phyloP scores from a whole-genome alignment of 2,888 invertebrate species.

The Mythimna impura region DNA sequence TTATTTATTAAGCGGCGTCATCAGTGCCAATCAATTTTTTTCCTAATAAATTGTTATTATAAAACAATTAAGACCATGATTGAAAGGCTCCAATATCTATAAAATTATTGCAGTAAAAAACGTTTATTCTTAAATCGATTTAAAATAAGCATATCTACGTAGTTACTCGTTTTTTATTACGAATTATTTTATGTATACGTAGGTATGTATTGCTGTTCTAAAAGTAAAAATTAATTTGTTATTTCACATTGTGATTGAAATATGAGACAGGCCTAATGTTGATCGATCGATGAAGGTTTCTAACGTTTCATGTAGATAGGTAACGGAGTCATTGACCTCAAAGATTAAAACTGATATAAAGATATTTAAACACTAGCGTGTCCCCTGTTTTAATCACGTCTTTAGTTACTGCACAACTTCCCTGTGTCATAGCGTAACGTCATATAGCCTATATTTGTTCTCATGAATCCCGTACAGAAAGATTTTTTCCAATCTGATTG shows the following conservation, averaged over 20 bases:
- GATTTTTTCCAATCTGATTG: too few species aligned
- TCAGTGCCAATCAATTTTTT: slow-evolving; percentile 1
- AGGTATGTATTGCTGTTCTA: not conserved
- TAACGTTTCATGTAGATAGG: not conserved
- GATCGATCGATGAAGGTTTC: slow-evolving; percentile 16
- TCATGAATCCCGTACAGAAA: too few species aligned
- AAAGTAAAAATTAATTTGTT: not conserved
- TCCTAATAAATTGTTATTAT: slow-evolving; percentile 6
- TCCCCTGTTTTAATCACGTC: too few species aligned
- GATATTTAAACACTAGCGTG: not conserved
- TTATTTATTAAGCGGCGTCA: not conserved
- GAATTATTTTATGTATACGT: not conserved
- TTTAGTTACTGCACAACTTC: too few species aligned
- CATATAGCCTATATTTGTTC: too few species aligned
- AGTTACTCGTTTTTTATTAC: not conserved
- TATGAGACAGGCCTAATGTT: not conserved
- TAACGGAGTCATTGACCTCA: slow-evolving; percentile 28
- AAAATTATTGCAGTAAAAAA: not conserved
- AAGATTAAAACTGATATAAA: slow-evolving; percentile 4
- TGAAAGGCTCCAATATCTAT: not conserved
- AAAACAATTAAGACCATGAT: not conserved
- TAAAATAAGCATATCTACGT: not conserved
- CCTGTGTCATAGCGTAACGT: too few species aligned
- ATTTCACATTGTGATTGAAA: slow-evolving; percentile 4
- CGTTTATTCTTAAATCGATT: not conserved